These are phyloP conservation scores for Chinchilla lanigera DNA, from an alignment of 2,113 vertebrate genomes.

Conservation along the genomic window DNA sequence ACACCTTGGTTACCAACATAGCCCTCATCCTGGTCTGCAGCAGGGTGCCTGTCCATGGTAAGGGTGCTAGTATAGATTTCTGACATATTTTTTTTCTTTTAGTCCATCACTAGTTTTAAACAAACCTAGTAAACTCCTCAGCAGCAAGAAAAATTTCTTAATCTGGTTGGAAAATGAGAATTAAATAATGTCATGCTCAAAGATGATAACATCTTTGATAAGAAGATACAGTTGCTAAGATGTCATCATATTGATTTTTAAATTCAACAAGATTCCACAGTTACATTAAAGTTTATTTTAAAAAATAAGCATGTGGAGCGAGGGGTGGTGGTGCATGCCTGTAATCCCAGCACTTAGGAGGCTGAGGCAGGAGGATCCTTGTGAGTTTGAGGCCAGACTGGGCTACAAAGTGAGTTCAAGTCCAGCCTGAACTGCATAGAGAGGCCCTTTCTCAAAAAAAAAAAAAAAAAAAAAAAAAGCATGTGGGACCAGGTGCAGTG, in stretches of 20 bases:
- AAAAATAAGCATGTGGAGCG: not conserved
- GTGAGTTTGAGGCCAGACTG: not conserved
- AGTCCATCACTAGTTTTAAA: not conserved
- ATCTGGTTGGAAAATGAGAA: not conserved
- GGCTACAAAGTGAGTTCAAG: no score
- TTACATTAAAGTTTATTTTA: not conserved
- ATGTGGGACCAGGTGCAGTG: not conserved
- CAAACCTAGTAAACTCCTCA: not conserved
- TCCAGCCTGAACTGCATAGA: not conserved
- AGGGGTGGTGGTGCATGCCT: not conserved
- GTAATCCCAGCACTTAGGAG: not conserved
- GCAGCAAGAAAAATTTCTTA: not conserved
- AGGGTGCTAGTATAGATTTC: not conserved
- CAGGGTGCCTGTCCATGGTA: not conserved
- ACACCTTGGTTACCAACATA: not conserved
- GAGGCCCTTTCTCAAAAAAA: no score
- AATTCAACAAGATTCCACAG: not conserved
- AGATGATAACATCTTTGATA: not conserved
- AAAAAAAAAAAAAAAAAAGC: not conserved
- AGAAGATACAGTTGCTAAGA: not conserved
- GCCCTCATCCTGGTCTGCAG: not conserved
- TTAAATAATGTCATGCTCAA: not conserved
- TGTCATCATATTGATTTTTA: slow-evolving; percentile 9
- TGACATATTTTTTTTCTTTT: not conserved
- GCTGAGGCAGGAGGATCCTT: not conserved